Evolutionary conservation across 2,797 vertebrate genomes (phyloP).

Genomic region (Cichlasoma orientale): DNA sequence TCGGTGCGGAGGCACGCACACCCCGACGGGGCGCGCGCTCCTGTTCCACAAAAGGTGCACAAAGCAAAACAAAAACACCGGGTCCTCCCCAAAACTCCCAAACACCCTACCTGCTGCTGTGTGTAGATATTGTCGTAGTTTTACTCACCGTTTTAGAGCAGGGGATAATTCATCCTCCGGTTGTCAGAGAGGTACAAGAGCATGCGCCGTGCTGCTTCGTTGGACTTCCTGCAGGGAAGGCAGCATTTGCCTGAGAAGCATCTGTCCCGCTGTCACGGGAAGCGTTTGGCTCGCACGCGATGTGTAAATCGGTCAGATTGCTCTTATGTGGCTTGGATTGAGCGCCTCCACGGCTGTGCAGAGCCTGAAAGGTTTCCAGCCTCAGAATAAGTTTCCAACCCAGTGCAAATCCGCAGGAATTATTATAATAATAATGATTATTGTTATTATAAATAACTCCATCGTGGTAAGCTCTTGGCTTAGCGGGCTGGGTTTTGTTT

Average conservation of each 20-base stretch:
- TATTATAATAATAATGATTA: rapidly evolving
- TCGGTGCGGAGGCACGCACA: slow-evolving; percentile 72
- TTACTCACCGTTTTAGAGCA: slow-evolving; percentile 70
- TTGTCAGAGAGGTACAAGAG: slow-evolving; percentile 40
- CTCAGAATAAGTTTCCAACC: not conserved
- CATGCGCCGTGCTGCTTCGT: slow-evolving; percentile 70
- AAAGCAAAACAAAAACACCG: not conserved
- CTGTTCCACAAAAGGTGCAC: not conserved
- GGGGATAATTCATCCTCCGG: slow-evolving; percentile 54
- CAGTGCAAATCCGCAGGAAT: not conserved
- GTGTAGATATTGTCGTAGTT: not conserved
- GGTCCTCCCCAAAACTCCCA: not conserved
- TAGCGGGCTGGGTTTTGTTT: not conserved
- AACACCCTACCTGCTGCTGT: slow-evolving; percentile 13
- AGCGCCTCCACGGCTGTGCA: slow-evolving; percentile 3
- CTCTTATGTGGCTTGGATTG: slow-evolving; percentile 39
- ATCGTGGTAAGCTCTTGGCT: not conserved
- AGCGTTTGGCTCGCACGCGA: slow-evolving; percentile 76
- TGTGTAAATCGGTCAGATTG: slow-evolving; percentile 73
- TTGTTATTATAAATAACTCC: not conserved
- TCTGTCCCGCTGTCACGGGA: slow-evolving; percentile 79
- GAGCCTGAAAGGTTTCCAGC: not conserved
- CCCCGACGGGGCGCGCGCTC: slow-evolving; percentile 25
- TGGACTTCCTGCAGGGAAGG: slow-evolving; percentile 73
- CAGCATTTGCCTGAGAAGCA: slow-evolving; percentile 78